Conservation (phyloP, 1,140 invertebrate species). For the Musca domestica region DNA sequence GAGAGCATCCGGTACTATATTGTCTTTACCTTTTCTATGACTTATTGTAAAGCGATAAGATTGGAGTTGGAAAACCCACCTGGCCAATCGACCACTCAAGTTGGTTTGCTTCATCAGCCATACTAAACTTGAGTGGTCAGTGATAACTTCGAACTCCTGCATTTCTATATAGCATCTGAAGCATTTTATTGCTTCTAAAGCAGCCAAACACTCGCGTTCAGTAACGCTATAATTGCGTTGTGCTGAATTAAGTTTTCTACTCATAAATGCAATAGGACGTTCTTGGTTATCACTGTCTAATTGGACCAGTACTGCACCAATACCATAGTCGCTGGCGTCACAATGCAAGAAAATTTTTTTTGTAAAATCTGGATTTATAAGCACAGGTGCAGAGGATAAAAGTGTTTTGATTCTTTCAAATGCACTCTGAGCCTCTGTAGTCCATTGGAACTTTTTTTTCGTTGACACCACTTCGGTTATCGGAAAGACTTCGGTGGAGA, state of each 20-base stretch:
- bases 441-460: constrained; percentile 11
- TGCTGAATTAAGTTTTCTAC: no score
- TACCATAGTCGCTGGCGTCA: constrained; percentile 40
- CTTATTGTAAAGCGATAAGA: constrained; percentile 40
- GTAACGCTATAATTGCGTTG: no score
- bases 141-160: constrained; percentile 34
- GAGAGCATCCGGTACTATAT: constrained; percentile 32
- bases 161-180: constrained; percentile 48
- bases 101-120: no score
- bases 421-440: background rate
- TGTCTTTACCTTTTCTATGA: constrained; percentile 36
- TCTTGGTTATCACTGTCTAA: no score
- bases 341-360: constrained; percentile 25
- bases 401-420: constrained; percentile 4
- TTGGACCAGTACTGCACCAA: constrained; percentile 47
- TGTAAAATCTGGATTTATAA: constrained; percentile 34
- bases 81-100: no score
- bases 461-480: constrained; percentile 16
- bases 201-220: no score
- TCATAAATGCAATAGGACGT: no score
- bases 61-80: no score
- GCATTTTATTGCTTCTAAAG: no score
- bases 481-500: no score
- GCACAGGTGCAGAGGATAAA: constrained; percentile 20
- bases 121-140: no score